These are phyloP conservation scores for Eupithecia centaureata DNA, from an alignment of 2,888 invertebrate genomes.

Conservation along the genomic window DNA sequence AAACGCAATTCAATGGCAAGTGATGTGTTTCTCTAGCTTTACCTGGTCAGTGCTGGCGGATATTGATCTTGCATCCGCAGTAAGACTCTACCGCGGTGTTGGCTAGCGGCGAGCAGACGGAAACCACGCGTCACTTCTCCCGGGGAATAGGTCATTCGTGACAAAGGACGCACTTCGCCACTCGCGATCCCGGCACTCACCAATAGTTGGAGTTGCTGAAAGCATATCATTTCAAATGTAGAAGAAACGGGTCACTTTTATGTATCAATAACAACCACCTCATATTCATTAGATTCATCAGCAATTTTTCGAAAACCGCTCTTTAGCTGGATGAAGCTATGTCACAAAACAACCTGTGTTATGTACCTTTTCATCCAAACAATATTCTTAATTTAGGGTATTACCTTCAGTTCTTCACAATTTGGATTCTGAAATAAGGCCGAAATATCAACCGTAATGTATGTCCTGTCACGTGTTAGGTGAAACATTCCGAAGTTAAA, in stretches of 20 bases:
- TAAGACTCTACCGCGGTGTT: slow-evolving; percentile 62
- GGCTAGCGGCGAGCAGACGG: slow-evolving; percentile 55
- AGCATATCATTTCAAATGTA: background rate
- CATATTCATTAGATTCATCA: background rate
- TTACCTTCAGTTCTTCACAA: slow-evolving; percentile 43
- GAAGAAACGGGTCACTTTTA: background rate
- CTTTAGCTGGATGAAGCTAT: background rate
- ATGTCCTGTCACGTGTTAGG: slow-evolving; percentile 42
- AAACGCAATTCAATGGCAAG: too few relatives aligned
- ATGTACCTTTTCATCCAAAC: too few relatives aligned
- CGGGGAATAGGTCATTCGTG: background rate
- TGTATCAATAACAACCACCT: background rate
- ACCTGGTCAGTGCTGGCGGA: slow-evolving; percentile 43
- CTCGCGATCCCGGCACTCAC: background rate
- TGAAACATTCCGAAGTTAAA: slow-evolving; percentile 48
- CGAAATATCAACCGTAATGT: slow-evolving; percentile 46
- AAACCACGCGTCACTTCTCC: slow-evolving; percentile 57
- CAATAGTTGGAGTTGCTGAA: background rate
- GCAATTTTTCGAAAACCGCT: too few relatives aligned
- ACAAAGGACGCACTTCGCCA: slow-evolving; percentile 1
- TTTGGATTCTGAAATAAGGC: slow-evolving; percentile 41
- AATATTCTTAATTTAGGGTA: background rate
- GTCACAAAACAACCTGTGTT: too few relatives aligned
- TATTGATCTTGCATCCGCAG: slow-evolving; percentile 46
- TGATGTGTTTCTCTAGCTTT: background rate